Percentiles rank a stretch among this genome's conserved stretches.
These are phyloP conservation scores for Alviniconcha marisindica DNA, from an alignment of 1,140 invertebrate species.

Conservation along the genomic window DNA sequence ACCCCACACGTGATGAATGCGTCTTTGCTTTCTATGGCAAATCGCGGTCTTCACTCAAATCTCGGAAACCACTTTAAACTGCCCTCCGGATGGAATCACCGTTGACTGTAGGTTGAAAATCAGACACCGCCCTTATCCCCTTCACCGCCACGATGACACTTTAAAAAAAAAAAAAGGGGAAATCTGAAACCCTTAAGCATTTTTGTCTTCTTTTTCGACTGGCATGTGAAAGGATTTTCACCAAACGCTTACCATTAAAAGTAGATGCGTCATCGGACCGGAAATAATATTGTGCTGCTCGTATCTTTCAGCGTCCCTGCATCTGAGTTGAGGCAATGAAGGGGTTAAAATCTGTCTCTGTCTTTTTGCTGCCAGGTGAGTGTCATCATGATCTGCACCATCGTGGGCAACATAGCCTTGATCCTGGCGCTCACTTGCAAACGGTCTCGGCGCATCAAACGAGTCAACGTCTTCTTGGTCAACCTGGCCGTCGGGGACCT, in stretches of 20 bases:
- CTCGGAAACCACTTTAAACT: no score
- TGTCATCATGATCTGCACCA: constrained; percentile 71
- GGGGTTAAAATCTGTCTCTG: no score
- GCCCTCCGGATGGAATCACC: no score
- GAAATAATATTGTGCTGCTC: background rate
- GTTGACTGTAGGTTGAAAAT: no score
- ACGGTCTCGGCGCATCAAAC: constrained; percentile 60
- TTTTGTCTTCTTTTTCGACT: background rate
- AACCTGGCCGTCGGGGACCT: constrained; percentile 77
- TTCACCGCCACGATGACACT: no score
- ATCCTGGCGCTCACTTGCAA: constrained; percentile 67
- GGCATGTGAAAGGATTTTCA: no score
- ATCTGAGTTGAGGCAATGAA: constrained; percentile 47
- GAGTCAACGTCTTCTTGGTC: constrained; percentile 74
- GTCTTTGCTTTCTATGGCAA: no score
- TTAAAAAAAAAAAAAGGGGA: background rate
- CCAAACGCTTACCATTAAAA: no score
- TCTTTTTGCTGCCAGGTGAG: constrained; percentile 58
- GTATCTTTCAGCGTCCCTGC: background rate
- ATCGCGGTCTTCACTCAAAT: no score
- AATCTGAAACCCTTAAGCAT: background rate
- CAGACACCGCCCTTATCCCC: no score
- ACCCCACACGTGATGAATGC: no score
- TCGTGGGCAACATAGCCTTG: constrained; percentile 69
- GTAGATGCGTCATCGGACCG: no score